Conservation (phyloP, 2,888 invertebrate species). For the Drosophila basisetae region DNA sequence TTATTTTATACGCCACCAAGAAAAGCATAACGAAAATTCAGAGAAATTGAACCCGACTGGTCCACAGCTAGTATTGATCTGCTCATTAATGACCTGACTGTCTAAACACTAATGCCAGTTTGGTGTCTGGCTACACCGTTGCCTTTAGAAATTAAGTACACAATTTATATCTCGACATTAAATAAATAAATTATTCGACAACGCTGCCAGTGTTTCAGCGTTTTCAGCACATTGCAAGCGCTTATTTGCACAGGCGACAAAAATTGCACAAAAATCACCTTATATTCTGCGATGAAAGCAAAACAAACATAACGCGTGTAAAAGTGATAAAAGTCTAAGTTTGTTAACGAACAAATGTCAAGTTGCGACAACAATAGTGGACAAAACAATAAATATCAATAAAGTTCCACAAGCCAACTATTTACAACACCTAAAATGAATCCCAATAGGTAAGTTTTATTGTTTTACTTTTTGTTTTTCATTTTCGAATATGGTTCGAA, state of each 20-base stretch:
- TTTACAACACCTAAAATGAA: conserved; percentile 48
- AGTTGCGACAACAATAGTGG: background rate
- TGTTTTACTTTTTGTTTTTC: background rate
- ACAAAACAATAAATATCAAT: conserved; percentile 21
- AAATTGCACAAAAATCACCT: conserved; percentile 13
- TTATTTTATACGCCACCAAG: too few species aligned
- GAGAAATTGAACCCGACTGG: background rate
- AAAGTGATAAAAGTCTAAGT: conserved; percentile 39
- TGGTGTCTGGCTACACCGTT: background rate
- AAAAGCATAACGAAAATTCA: too few species aligned
- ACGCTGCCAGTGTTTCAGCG: background rate
- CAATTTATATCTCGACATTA: conserved; percentile 3
- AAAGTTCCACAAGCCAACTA: conserved; percentile 13
- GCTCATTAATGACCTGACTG: background rate
- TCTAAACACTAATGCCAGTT: background rate
- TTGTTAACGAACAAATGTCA: background rate
- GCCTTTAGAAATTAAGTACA: background rate
- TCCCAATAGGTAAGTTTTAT: conserved; percentile 59
- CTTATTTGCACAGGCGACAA: conserved; percentile 8
- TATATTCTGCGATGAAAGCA: conserved; percentile 46
- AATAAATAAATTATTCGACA: background rate
- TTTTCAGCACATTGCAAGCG: conserved; percentile 32
- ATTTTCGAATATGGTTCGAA: background rate
- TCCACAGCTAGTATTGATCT: background rate
- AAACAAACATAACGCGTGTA: conserved; percentile 33